phyloP scores from a whole-genome alignment of 35 echinoderm and acorn worm species.

The Heliocidaris tuberculata region DNA sequence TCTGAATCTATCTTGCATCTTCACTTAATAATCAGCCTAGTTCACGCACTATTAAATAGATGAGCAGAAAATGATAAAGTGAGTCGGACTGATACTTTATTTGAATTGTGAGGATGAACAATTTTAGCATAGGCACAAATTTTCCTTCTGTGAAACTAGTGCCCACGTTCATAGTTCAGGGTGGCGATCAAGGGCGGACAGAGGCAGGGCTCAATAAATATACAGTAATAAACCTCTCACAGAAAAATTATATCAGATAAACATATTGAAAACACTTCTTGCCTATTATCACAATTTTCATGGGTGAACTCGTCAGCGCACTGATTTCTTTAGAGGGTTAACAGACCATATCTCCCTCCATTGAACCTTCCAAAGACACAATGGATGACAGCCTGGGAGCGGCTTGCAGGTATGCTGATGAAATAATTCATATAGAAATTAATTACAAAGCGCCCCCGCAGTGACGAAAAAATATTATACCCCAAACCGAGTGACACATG shows the following conservation, averaged over 20 bases:
- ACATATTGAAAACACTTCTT: not conserved
- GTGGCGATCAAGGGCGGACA: not conserved
- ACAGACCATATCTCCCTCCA: not conserved
- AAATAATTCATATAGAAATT: constrained; percentile 14
- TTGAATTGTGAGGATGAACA: no score
- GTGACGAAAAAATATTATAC: not conserved
- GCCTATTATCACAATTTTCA: not conserved
- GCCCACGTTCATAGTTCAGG: not conserved
- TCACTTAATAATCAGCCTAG: no score
- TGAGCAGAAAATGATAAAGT: no score
- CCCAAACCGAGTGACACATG: not conserved
- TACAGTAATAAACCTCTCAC: not conserved
- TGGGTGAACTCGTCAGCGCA: not conserved
- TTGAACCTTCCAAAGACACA: not conserved
- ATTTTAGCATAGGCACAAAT: not conserved
- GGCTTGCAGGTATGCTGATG: not conserved
- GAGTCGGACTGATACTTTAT: no score
- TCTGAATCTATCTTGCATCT: no score
- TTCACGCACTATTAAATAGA: no score
- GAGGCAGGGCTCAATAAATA: no score
- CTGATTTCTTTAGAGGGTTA: not conserved
- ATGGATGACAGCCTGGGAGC: not conserved
- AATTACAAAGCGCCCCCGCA: not conserved
- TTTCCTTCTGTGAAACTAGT: not conserved
- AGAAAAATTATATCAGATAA: not conserved